Percentiles rank a stretch among this genome's conserved stretches.
Conservation (phyloP, 2,888 invertebrate species). For the Epistrophella euchroma region DNA sequence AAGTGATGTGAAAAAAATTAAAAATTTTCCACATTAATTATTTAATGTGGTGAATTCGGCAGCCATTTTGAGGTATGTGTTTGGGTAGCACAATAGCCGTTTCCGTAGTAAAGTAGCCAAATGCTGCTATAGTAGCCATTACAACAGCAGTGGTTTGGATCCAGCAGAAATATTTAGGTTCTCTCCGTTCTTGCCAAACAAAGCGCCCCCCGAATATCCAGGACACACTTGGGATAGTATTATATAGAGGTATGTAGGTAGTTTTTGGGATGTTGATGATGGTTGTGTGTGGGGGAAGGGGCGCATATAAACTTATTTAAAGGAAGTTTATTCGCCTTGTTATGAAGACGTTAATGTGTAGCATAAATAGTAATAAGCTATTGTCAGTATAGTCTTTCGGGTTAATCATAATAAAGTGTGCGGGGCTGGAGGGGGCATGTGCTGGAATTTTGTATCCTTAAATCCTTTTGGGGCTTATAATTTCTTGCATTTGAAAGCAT, state of each 20-base stretch:
- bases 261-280: not conserved
- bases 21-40: too few relatives aligned
- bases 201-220: not conserved
- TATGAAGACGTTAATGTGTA: slow-evolving; percentile 44
- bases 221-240: slow-evolving; percentile 7
- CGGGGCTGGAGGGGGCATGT: not conserved
- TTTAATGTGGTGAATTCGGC: too few relatives aligned
- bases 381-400: slow-evolving; percentile 48
- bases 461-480: slow-evolving; percentile 20
- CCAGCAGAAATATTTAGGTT: too few relatives aligned
- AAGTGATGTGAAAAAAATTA: too few relatives aligned
- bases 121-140: too few relatives aligned
- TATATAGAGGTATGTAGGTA: not conserved
- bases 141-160: too few relatives aligned
- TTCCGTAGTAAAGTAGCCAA: too few relatives aligned
- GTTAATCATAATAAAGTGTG: slow-evolving; percentile 65
- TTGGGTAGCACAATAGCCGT: too few relatives aligned
- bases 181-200: too few relatives aligned
- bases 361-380: slow-evolving; percentile 58
- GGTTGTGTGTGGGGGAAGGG: not conserved
- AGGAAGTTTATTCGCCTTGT: slow-evolving; percentile 43
- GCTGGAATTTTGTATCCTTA: slow-evolving; percentile 10
- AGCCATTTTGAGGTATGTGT: too few relatives aligned
- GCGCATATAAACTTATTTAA: slow-evolving; percentile 59
- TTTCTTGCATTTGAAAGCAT: not conserved